Base-by-base conservation (phyloP, 2,797 vertebrate species). In the Lemur catta region DNA sequence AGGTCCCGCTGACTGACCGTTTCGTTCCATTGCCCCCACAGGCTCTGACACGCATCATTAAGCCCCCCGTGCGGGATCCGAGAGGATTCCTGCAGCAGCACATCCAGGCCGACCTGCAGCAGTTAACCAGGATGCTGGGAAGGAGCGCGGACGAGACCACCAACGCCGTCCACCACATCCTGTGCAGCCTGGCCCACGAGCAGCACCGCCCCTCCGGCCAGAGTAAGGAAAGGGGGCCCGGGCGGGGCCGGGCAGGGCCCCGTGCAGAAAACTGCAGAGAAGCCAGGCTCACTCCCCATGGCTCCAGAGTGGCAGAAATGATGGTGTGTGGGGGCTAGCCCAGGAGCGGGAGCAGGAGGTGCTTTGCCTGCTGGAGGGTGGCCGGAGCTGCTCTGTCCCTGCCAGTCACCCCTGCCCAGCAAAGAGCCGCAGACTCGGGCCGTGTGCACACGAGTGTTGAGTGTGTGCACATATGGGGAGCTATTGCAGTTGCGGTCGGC, bases 111-210 rank as follows among this genome's bases (percentile, higher is more conserved):
- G 99, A 99, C 97, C 13, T 99, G 96, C 97, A 98, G 57, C 99
- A 99, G 97, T 97, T 99, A 20, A 99, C 93, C 63, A 98, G 43
- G 95, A 99, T 92, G 38, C 98, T 99, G 97, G 99, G 99, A 28
- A 99, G 98, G 95, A 99, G 99, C 3, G 97, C 98, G 0, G 99
- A 99, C 5, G 99, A 99, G 94, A 98, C 99, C 0, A 74, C 98
- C 94, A 98, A 75, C 4, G 38, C 98, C 6, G 71, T 99, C 65
- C 99, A 99, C 93, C 97, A 99, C 3, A 33, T 99, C 91, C 98
- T 99, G 94, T 1, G 96, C 97, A 97, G 98, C 93, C 98, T 99
- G 12, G 96, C 98, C 82, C 91, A 97, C 91, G 96, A 98, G 18
- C 97, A 97, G 9, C 35, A 86, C 94, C 97, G 24, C 78, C 82